Conservation (phyloP, 2,797 vertebrate species). For the Sebastes flavidus region DNA sequence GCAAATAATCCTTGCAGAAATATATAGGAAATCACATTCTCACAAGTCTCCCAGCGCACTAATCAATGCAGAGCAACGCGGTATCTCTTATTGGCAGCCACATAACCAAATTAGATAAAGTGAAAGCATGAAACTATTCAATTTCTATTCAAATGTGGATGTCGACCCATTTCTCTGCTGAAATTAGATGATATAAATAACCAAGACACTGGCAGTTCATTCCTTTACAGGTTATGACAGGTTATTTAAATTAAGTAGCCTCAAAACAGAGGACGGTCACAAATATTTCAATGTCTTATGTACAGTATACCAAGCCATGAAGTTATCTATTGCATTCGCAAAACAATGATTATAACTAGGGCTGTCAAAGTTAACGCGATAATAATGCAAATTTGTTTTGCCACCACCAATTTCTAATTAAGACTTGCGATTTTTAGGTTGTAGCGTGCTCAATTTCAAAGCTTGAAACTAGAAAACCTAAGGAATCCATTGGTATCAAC, state of each 20-base stretch:
- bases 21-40: slow-evolving; percentile 43
- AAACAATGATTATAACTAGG: background rate
- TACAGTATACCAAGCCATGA: background rate
- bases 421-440: background rate
- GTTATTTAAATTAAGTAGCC: slow-evolving; percentile 29
- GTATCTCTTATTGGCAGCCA: slow-evolving; percentile 53
- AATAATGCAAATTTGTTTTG: background rate
- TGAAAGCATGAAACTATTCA: slow-evolving; percentile 63
- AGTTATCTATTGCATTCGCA: background rate
- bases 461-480: background rate
- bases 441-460: background rate
- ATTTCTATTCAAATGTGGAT: slow-evolving; percentile 71
- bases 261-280: background rate
- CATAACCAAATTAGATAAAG: slow-evolving; percentile 57
- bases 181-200: slow-evolving; percentile 54
- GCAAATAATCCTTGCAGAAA: slow-evolving; percentile 42
- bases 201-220: background rate
- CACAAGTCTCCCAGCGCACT: background rate
- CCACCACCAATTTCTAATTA: background rate
- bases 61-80: slow-evolving; percentile 45
- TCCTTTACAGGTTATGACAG: slow-evolving; percentile 33
- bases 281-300: background rate
- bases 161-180: slow-evolving; percentile 17
- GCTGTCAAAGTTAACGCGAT: background rate
- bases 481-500: background rate